Evolutionary conservation across 2,888 invertebrate species (phyloP).

Genomic region (Subacronicta megacephala): DNA sequence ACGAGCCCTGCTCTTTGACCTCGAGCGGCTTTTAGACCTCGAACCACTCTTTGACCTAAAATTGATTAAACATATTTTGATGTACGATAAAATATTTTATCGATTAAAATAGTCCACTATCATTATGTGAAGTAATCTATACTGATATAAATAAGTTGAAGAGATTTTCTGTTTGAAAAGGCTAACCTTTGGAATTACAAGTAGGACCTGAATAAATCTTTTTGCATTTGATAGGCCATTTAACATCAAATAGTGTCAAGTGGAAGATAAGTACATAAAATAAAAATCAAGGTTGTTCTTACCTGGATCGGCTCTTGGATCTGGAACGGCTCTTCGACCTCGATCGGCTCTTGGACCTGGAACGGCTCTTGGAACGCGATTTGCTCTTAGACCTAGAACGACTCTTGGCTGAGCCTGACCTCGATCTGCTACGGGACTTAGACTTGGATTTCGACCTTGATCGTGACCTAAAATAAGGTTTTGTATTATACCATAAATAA

Average conservation of each 20-base stretch:
- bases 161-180: no score
- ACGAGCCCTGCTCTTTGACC: conserved; percentile 60
- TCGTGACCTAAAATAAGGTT: conserved; percentile 59
- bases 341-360: conserved; percentile 69
- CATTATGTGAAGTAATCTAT: no score
- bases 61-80: conserved; percentile 4
- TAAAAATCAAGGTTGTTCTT: conserved; percentile 8
- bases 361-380: conserved; percentile 66
- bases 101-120: no score
- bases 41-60: conserved; percentile 54
- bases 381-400: conserved; percentile 72
- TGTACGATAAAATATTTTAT: not conserved
- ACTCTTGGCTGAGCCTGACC: conserved; percentile 74
- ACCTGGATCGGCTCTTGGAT: conserved; percentile 56
- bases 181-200: no score
- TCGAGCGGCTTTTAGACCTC: conserved; percentile 50
- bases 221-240: no score
- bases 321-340: conserved; percentile 64
- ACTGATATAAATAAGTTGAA: no score
- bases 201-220: no score
- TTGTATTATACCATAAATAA: no score
- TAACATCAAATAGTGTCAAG: no score
- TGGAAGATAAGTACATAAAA: no score
- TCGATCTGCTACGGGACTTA: conserved; percentile 74
- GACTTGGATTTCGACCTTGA: conserved; percentile 77